Conservation (phyloP, 2,888 invertebrate genomes). For the Drosophila borborema region DNA sequence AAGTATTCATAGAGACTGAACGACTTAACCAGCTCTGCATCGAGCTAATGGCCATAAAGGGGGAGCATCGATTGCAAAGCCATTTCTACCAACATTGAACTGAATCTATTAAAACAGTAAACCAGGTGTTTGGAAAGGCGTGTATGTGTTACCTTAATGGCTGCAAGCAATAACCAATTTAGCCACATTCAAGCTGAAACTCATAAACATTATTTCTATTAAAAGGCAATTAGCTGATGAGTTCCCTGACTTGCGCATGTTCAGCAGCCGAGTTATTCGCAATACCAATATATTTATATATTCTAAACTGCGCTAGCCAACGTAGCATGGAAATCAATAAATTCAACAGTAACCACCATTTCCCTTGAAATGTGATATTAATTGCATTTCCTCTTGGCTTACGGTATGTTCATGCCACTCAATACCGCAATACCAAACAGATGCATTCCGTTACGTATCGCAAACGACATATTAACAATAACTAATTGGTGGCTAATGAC, state of each 20-base stretch:
- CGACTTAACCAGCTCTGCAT: not conserved
- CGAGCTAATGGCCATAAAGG: not conserved
- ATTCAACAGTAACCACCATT: constrained; percentile 15
- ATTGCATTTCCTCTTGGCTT: constrained; percentile 35
- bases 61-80: not conserved
- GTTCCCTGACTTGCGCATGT: not conserved
- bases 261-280: not conserved
- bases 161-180: not conserved
- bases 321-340: constrained; percentile 22
- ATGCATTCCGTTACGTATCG: constrained; percentile 24
- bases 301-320: not conserved
- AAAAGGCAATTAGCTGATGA: not conserved
- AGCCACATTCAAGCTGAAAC: not conserved
- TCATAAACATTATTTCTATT: not conserved
- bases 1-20: not conserved
- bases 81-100: not conserved
- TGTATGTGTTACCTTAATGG: not conserved
- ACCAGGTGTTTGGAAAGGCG: not conserved
- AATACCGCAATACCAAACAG: constrained; percentile 19
- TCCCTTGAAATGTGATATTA: constrained; percentile 33
- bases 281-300: constrained; percentile 12
- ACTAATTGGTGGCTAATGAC: constrained; percentile 73
- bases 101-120: not conserved
- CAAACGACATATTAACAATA: constrained; percentile 75
- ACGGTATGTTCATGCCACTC: constrained; percentile 5